These are phyloP conservation scores for Caranx ignobilis DNA, from an alignment of 2,113 vertebrate species.

Conservation along the genomic window DNA sequence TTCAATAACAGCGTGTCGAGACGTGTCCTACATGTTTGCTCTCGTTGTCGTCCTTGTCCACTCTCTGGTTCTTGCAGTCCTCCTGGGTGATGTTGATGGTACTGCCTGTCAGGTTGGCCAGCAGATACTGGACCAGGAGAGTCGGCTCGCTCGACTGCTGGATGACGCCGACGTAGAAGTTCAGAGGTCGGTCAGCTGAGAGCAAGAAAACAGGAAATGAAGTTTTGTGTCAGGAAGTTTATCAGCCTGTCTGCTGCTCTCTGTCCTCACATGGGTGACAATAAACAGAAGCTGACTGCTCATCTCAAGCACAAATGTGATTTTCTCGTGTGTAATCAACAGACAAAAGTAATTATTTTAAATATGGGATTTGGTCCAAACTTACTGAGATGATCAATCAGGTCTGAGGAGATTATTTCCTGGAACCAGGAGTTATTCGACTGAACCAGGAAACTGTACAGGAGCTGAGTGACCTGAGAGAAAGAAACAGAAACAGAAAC, in stretches of 20 bases:
- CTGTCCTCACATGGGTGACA: not conserved
- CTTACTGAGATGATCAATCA: constrained; percentile 84
- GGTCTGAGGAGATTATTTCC: constrained; percentile 85
- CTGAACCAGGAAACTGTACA: constrained; percentile 90
- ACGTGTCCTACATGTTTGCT: constrained; percentile 83
- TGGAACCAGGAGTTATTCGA: constrained; percentile 96
- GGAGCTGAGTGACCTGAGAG: constrained; percentile 88
- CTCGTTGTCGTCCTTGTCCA: constrained; percentile 74
- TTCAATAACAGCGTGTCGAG: not conserved
- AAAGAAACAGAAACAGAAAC: not conserved
- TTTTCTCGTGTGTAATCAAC: no score
- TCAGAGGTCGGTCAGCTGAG: constrained; percentile 84
- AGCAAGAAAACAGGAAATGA: not conserved
- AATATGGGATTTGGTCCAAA: not conserved
- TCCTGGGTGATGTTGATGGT: constrained; percentile 84
- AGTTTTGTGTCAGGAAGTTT: not conserved
- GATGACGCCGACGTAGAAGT: constrained; percentile 89
- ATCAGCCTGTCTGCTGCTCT: not conserved
- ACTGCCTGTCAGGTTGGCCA: constrained; percentile 91
- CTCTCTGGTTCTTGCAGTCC: constrained; percentile 85
- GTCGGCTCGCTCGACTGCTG: constrained; percentile 72
- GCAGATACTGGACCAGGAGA: constrained; percentile 85
- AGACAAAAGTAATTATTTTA: not conserved
- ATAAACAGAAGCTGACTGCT: not conserved
- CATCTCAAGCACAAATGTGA: no score